Percentiles rank a stretch among this genome's conserved stretches.
Conservation (phyloP, 2,113 vertebrate genomes). For the Silurus meridionalis region DNA sequence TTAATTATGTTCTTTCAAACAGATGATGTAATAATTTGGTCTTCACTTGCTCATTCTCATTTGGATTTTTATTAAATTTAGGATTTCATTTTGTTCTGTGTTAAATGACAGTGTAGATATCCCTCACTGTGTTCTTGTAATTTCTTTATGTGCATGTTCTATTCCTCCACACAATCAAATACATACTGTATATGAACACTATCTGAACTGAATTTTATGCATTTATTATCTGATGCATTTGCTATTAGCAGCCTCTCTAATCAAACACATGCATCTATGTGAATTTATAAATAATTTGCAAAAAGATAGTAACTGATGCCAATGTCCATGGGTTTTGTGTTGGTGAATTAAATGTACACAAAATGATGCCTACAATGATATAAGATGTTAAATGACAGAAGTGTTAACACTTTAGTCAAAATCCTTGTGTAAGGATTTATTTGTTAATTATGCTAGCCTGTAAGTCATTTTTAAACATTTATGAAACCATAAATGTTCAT, state of each 20-base stretch:
- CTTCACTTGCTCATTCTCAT: not conserved
- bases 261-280: not conserved
- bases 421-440: not conserved
- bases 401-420: not conserved
- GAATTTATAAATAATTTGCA: not conserved
- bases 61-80: not conserved
- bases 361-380: not conserved
- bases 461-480: not conserved
- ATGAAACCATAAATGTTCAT: not conserved
- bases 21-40: slow-evolving; percentile 8
- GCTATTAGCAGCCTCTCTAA: not conserved
- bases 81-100: not conserved
- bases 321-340: not conserved
- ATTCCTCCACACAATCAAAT: not conserved
- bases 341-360: not conserved
- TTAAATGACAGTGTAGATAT: not conserved
- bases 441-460: not conserved
- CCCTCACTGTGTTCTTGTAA: not conserved
- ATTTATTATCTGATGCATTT: not conserved
- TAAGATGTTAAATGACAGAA: not conserved
- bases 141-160: not conserved
- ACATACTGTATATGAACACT: not conserved
- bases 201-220: not conserved
- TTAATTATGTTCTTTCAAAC: slow-evolving; percentile 8
- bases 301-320: not conserved